Evolutionary conservation across 2,888 invertebrate genomes (phyloP).

Genomic region (Pantelozetes paolii): DNA sequence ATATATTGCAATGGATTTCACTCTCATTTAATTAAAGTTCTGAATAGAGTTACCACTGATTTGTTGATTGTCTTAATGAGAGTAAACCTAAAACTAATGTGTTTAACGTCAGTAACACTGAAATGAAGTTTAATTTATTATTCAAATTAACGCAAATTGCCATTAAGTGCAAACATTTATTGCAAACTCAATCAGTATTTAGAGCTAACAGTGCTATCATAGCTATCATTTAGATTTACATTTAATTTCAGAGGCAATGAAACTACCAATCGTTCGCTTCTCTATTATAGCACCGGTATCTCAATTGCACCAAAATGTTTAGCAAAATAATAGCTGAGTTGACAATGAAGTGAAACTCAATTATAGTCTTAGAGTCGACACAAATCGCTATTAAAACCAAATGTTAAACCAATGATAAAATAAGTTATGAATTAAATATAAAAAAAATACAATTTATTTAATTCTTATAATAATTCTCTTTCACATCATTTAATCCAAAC

Average conservation of each 20-base stretch:
- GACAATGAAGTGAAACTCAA: conserved; percentile 28
- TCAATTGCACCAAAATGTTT: conserved; percentile 3
- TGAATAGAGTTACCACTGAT: too few relatives aligned
- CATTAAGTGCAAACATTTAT: conserved; percentile 26
- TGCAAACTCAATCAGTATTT: conserved; percentile 7
- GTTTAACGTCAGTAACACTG: neutral
- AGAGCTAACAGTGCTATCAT: conserved; percentile 11
- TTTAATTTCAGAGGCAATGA: conserved; percentile 3
- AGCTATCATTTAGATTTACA: conserved; percentile 17
- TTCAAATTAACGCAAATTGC: conserved; percentile 25
- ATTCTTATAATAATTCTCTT: neutral
- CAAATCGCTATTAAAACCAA: conserved; percentile 27
- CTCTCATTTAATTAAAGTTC: conserved; percentile 24
- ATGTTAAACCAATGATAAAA: conserved; percentile 22
- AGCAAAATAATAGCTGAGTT: neutral
- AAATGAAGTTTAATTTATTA: conserved; percentile 21
- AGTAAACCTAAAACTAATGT: conserved; percentile 22
- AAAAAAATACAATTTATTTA: neutral
- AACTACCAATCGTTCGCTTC: neutral
- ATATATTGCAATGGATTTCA: neutral
- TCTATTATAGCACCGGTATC: neutral
- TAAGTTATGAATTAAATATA: conserved; percentile 7
- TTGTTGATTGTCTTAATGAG: conserved; percentile 31
- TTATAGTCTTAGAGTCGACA: neutral
- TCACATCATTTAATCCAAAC: neutral